Base-by-base conservation (phyloP, 2,888 invertebrate genomes). In the Byasa hedistus region DNA sequence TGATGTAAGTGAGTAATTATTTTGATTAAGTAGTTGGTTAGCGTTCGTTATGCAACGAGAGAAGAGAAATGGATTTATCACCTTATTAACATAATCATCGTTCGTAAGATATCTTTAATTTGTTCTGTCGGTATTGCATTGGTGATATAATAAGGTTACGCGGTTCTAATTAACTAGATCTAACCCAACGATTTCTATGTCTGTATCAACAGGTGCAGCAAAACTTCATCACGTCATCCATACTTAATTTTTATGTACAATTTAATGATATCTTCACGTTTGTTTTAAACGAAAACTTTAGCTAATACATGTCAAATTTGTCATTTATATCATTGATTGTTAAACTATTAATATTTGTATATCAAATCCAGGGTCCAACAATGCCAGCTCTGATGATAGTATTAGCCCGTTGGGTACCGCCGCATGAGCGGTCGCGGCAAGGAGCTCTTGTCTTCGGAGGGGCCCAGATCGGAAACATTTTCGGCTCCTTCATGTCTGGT, bases 301-400 rank as follows among this genome's bases (percentile, higher is more conserved):
- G 44, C 10, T 17, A 44, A 12, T 44, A 44, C 15, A 44, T 32
- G 32, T 32, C 44, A 12, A 44, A n/a, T n/a, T n/a, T 48, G 19
- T 48, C 2, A 48, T 4, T 48, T n/a, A 48, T 39, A 39, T n/a
- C 4, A n/a, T 48, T 48, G 19, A 19, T 48, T 48, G 4, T n/a
- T 48, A 48, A 19, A 5, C 19, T 48, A 48, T 1, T 48, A 48
- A 48, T 48, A 48, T 48, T 48, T n/a, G 39, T n/a, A 48, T 19
- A 48, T n/a, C n/a, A n/a, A n/a, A 22, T 88, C 54, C 79, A 94
- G 93, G 96, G 96, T 39, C 95, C 96, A 2, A 96, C 96, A 1
- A 96, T 95, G 88, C 94, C 93, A 65, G 94, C 95, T 0, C 89
- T 95, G 75, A 94, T 94, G 84, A 92, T 93, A 54, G 87, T 94